Conservation (phyloP, 2,888 invertebrate species). For the Rhagonycha lutea region DNA sequence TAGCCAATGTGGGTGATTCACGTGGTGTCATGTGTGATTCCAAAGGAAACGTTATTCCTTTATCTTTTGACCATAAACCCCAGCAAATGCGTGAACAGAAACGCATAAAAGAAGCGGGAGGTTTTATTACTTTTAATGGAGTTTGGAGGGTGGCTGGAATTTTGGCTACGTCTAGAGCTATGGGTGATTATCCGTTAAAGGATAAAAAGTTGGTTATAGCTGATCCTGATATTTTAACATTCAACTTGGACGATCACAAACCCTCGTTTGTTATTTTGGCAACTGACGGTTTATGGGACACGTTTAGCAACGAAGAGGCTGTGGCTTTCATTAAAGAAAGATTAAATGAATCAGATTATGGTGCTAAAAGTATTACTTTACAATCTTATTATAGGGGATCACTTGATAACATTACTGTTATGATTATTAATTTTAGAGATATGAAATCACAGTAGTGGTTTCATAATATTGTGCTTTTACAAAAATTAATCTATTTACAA, state of each 20-base stretch:
- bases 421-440: constrained; percentile 82
- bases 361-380: constrained; percentile 87
- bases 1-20: constrained; percentile 97
- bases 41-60: constrained; percentile 85
- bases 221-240: constrained; percentile 92
- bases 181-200: constrained; percentile 95
- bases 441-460: background rate
- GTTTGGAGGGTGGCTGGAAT: constrained; percentile 97
- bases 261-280: constrained; percentile 91
- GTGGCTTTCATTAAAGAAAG: constrained; percentile 85
- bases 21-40: constrained; percentile 94
- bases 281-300: constrained; percentile 96
- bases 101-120: constrained; percentile 93
- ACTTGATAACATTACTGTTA: constrained; percentile 92
- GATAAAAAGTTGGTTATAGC: constrained; percentile 93
- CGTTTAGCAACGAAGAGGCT: constrained; percentile 93
- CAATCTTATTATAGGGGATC: constrained; percentile 92
- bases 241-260: constrained; percentile 83
- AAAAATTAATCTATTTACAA: background rate
- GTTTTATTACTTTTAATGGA: constrained; percentile 92
- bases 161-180: constrained; percentile 89
- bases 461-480: background rate
- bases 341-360: constrained; percentile 83
- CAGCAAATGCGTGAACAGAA: constrained; percentile 92
- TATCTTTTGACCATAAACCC: constrained; percentile 97